Base-by-base conservation (phyloP, 2,797 vertebrate genomes). In the Pseudomugil gertrudae region DNA sequence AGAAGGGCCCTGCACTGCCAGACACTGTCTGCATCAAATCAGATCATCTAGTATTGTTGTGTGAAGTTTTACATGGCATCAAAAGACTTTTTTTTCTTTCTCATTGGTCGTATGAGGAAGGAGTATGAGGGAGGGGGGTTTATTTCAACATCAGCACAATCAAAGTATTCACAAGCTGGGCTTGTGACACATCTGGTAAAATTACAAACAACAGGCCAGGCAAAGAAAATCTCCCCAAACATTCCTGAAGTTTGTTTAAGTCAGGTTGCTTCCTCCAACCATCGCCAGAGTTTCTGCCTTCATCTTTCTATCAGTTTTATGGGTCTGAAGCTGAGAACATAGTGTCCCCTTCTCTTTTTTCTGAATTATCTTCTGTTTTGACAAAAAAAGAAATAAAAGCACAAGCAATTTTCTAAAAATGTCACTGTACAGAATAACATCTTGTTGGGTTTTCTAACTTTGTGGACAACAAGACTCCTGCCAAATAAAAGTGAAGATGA, bases 11-110 rank as follows among this genome's bases (percentile, higher is more conserved):
- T 66, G 72, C 45, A 1, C 80, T 73, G 78, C 89, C 84, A 90
- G 82, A 89, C 89, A 76, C 72, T 63, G 83, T 87, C 88, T 85
- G 84, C 84, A 81, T 79, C 84, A 75, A 89, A 93, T 93, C 90
- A 92, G 88, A 94, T 93, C 81, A 74, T 90, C 85, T 83, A 66
- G 76, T 82, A 84, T 84, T 90, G 92, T 92, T 91, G 91, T 92
- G 92, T 92, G 93, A 93, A 94, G 94, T 93, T 92, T 91, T 80
- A 93, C 90, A 90, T 90, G 87, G 91, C 90, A 92, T 93, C 85
- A 91, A 92, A 91, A 90, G 84, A 83, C 87, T 71, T 83, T 89
- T 81, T 80, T 78, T 57, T 72, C 58, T 71, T 55, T n/a, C n/a
- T n/a, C n/a, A 61, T 51, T 53, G 65, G 67, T 74, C 66, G 73